Evolutionary conservation across 2,113 vertebrate species (phyloP).

Genomic region (Plecotus auritus): DNA sequence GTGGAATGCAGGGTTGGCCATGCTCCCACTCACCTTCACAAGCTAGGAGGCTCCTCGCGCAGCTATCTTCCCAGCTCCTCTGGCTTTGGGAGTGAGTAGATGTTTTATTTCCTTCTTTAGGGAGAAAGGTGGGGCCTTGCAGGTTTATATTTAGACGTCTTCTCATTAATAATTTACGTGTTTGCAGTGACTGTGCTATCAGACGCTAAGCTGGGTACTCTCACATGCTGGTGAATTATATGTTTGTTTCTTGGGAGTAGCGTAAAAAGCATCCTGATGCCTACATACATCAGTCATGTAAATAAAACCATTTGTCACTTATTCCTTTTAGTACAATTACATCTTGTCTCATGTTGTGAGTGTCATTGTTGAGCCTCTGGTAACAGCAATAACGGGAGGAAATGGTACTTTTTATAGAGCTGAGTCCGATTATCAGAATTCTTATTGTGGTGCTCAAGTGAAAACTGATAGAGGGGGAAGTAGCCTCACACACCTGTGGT

Average conservation of each 20-base stretch:
- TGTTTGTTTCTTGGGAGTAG: conserved; percentile 65
- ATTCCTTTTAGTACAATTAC: conserved; percentile 72
- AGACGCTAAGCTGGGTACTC: conserved; percentile 51
- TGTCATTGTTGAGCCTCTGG: conserved; percentile 23
- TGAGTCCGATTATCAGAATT: conserved; percentile 61
- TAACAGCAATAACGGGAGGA: conserved; percentile 38
- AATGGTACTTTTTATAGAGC: conserved; percentile 54
- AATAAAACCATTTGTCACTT: conserved; percentile 67
- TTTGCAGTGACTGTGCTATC: conserved; percentile 38
- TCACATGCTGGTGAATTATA: conserved; percentile 66
- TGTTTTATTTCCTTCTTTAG: not conserved
- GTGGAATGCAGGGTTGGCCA: rapidly evolving
- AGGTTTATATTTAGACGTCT: conserved; percentile 22
- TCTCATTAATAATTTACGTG: conserved; percentile 51
- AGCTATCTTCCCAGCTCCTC: not conserved
- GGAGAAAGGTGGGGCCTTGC: not conserved
- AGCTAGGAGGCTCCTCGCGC: rapidly evolving
- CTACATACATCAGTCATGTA: conserved; percentile 66
- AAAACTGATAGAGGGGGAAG: conserved; percentile 2
- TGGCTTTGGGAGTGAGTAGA: not conserved
- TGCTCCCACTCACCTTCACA: rapidly evolving
- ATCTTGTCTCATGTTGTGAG: conserved; percentile 54
- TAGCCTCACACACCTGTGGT: not conserved
- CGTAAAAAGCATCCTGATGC: conserved; percentile 65
- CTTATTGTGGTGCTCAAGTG: conserved; percentile 58